Percentiles rank a stretch among this genome's conserved stretches.
phyloP scores from a whole-genome alignment of 2,888 invertebrate species.

The Marronus borbonicus region DNA sequence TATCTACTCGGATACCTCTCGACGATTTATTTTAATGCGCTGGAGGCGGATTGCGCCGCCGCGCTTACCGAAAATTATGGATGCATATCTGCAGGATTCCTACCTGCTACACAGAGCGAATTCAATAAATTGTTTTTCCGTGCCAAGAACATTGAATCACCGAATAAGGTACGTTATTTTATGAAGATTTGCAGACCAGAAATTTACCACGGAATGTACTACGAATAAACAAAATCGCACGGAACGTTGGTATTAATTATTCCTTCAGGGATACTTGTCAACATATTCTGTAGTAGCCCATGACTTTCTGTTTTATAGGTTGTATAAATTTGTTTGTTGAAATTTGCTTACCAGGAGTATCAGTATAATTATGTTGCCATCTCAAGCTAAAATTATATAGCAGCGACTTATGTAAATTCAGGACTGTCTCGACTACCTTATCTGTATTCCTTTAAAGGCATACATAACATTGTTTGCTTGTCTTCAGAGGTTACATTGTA shows the following conservation, averaged over 20 bases:
- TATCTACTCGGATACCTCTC: conserved; percentile 9
- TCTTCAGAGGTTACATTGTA: no score
- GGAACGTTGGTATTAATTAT: no score
- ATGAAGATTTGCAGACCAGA: not conserved
- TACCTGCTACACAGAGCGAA: conserved; percentile 13
- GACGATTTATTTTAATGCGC: conserved; percentile 17
- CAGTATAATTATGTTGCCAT: not conserved
- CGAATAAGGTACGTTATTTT: conserved; percentile 5
- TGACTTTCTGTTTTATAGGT: not conserved
- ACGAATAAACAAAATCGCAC: no score
- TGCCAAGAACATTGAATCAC: conserved; percentile 18
- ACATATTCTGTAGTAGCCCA: no score
- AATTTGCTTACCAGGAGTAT: not conserved
- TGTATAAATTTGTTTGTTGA: not conserved
- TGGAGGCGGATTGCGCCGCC: conserved; percentile 9
- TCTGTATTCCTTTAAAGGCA: no score
- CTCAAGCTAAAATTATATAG: not conserved
- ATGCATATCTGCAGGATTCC: conserved; percentile 22
- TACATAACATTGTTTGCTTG: no score
- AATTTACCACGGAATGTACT: not conserved
- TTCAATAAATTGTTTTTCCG: conserved; percentile 10
- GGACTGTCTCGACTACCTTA: no score
- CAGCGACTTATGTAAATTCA: no score
- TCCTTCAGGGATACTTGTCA: no score
- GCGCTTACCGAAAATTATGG: conserved; percentile 23